These are phyloP conservation scores for Caligus rogercresseyi DNA, from an alignment of 1,140 invertebrate species.

Conservation along the genomic window DNA sequence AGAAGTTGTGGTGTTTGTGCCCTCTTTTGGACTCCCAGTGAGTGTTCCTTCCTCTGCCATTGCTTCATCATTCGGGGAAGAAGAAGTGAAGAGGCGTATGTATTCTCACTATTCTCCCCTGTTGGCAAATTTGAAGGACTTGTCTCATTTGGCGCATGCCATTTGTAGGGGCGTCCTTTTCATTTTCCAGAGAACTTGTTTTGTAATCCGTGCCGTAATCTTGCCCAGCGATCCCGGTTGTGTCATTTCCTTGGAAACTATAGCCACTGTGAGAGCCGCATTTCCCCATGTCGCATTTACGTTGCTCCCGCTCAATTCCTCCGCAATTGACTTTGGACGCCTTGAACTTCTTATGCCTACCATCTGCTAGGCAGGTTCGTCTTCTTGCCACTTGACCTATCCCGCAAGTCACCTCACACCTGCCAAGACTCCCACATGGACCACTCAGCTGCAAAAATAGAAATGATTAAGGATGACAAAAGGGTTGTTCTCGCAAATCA, in stretches of 20 bases:
- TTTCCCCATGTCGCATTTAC: not conserved
- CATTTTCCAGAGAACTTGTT: too few species aligned
- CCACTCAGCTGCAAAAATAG: constrained; percentile 10
- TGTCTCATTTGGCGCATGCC: not conserved
- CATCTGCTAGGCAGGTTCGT: not conserved
- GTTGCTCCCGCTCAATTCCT: not conserved
- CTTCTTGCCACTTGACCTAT: constrained; percentile 7
- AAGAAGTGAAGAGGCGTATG: not conserved
- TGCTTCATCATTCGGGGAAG: not conserved
- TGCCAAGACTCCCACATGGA: not conserved
- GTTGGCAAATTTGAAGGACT: not conserved
- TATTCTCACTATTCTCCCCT: too few species aligned
- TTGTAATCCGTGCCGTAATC: too few species aligned
- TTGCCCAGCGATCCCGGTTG: not conserved
- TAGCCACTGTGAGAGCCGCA: not conserved
- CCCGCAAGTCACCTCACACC: constrained; percentile 1
- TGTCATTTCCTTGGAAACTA: not conserved
- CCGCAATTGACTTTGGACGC: not conserved
- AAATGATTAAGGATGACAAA: too few species aligned
- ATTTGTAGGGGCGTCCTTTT: not conserved
- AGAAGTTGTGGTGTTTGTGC: too few species aligned
- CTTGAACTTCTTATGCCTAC: not conserved
- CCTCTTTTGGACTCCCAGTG: too few species aligned
- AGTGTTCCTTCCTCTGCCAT: not conserved
- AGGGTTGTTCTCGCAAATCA: too few species aligned